A percentile compares a stretch with the other conserved stretches of the same genome.
phyloP scores from a whole-genome alignment of 2,888 invertebrate species.

The Agrochola macilenta region DNA sequence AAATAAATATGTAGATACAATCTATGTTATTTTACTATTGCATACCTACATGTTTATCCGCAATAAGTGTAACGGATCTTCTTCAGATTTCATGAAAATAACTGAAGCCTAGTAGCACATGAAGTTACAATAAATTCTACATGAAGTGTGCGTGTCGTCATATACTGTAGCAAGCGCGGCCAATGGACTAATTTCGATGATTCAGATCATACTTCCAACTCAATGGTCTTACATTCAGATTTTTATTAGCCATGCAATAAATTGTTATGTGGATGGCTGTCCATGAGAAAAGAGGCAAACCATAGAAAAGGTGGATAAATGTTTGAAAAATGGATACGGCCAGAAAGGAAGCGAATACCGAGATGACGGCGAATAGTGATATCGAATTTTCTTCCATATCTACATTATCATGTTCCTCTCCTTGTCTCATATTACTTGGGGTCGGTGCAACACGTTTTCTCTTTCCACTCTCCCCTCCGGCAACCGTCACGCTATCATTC shows the following conservation, averaged over 20 bases:
- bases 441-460: too few species aligned
- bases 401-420: too few species aligned
- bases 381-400: neutral
- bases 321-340: neutral
- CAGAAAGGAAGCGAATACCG: neutral
- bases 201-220: constrained; percentile 18
- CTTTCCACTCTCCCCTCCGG: too few species aligned
- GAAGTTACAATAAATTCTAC: constrained; percentile 25
- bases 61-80: constrained; percentile 7
- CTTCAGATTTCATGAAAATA: constrained; percentile 30
- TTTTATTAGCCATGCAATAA: neutral
- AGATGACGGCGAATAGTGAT: neutral
- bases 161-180: constrained; percentile 36
- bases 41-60: neutral
- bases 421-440: too few species aligned
- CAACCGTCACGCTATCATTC: too few species aligned
- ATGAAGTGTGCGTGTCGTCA: constrained; percentile 27
- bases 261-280: neutral
- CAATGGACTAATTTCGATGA: constrained; percentile 18
- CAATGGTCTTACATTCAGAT: constrained; percentile 10
- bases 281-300: neutral
- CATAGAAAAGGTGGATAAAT: neutral
- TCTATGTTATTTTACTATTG: neutral
- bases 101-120: neutral
- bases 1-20: neutral